phyloP scores from a whole-genome alignment of 92 coral and sea anemone genomes.

The Epizoanthus ramosus region DNA sequence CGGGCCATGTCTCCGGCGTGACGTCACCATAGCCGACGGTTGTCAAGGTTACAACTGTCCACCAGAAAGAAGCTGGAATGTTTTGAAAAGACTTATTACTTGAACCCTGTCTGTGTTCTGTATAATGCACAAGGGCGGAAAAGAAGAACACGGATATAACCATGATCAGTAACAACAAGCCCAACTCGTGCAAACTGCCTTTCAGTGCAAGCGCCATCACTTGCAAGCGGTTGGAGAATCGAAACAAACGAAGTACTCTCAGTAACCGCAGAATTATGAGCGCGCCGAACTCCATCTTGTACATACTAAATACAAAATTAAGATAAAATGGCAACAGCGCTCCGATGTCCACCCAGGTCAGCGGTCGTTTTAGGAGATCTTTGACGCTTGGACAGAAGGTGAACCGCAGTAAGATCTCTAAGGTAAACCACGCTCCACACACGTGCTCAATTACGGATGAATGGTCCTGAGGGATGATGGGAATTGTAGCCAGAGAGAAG shows the following conservation, averaged over 20 bases:
- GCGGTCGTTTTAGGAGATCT: slow-evolving; percentile 59
- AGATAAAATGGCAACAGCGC: slow-evolving; percentile 72
- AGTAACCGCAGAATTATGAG: slow-evolving; percentile 68
- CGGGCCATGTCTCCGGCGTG: slow-evolving; percentile 76
- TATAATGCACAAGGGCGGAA: slow-evolving; percentile 71
- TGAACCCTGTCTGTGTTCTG: slow-evolving; percentile 57
- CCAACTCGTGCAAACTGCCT: slow-evolving; percentile 79
- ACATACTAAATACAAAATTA: slow-evolving; percentile 57
- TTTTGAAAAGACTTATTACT: slow-evolving; percentile 56
- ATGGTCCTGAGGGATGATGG: slow-evolving; percentile 40
- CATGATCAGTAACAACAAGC: slow-evolving; percentile 64
- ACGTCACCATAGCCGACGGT: slow-evolving; percentile 93
- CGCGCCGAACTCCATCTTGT: slow-evolving; percentile 64
- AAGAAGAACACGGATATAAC: slow-evolving; percentile 74
- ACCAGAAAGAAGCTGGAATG: slow-evolving; percentile 86
- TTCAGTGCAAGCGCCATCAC: slow-evolving; percentile 78
- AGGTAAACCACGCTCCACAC: slow-evolving; percentile 71
- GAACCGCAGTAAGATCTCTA: slow-evolving; percentile 66
- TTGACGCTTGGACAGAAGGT: slow-evolving; percentile 62
- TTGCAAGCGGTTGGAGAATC: slow-evolving; percentile 76
- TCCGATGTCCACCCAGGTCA: slow-evolving; percentile 84
- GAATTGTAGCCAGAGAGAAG: slow-evolving; percentile 66
- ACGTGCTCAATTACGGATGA: slow-evolving; percentile 58
- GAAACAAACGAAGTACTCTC: slow-evolving; percentile 72
- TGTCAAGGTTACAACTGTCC: slow-evolving; percentile 88